Conservation (phyloP, 2,113 vertebrate genomes). For the Rhabdornis inornatus region DNA sequence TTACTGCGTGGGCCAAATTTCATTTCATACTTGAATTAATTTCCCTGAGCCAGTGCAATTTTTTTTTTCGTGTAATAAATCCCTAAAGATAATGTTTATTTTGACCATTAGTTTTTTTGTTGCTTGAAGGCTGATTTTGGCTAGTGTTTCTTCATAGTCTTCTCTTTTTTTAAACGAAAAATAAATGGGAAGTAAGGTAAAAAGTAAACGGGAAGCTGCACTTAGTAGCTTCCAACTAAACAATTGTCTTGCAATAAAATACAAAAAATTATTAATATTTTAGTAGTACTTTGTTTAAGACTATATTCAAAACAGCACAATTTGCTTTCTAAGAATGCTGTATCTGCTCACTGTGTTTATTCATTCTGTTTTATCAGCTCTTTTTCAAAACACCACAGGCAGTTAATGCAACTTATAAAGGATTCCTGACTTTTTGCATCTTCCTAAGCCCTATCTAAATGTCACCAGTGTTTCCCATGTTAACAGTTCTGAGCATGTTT, state of each 20-base stretch:
- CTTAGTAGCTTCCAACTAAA: neutral
- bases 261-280: neutral
- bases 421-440: slow-evolving; percentile 64
- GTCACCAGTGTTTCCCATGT: slow-evolving; percentile 89
- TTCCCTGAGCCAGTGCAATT: neutral
- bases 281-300: neutral
- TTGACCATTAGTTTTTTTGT: neutral
- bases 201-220: neutral
- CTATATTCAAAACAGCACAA: neutral
- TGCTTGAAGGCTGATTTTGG: neutral
- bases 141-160: neutral
- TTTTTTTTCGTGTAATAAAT: neutral
- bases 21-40: neutral
- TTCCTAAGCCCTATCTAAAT: slow-evolving; percentile 64
- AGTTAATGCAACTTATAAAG: slow-evolving; percentile 60
- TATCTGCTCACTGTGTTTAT: neutral
- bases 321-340: neutral
- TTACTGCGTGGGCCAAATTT: neutral
- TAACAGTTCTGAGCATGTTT: slow-evolving; percentile 99
- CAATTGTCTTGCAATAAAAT: neutral
- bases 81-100: neutral
- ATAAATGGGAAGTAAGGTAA: neutral
- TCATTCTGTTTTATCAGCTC: slow-evolving; percentile 66
- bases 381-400: slow-evolving; percentile 63
- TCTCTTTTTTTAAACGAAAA: neutral